Conservation (phyloP, 2,888 invertebrate species). For the Polyommatus iphigenia region DNA sequence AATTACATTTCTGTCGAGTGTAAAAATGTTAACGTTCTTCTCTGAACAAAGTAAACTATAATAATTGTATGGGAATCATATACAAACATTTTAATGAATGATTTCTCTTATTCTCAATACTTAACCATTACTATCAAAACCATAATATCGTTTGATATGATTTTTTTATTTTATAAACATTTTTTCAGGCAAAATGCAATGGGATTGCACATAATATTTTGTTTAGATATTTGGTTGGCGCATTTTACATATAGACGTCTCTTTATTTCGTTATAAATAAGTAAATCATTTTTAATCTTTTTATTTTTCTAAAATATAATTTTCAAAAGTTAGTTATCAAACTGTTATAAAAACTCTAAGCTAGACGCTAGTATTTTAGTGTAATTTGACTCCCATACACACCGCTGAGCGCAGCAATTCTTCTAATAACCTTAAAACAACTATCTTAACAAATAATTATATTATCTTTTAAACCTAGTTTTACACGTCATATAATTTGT, state of each 20-base stretch:
- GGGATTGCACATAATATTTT: conserved; percentile 16
- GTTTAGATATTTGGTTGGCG: neutral
- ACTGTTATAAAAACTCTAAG: conserved; percentile 31
- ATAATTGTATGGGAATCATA: conserved; percentile 43
- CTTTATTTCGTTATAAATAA: conserved; percentile 3
- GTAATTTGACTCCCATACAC: conserved; percentile 39
- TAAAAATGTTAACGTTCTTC: conserved; percentile 36
- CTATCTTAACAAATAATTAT: conserved; percentile 72
- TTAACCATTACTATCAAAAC: neutral
- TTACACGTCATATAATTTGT: conserved; percentile 74
- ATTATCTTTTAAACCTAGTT: conserved; percentile 76
- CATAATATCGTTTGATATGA: neutral
- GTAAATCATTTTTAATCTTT: conserved; percentile 22
- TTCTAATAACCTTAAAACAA: conserved; percentile 62
- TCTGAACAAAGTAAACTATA: conserved; percentile 43
- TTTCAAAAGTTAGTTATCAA: conserved; percentile 4
- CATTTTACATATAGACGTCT: neutral
- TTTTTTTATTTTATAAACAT: neutral
- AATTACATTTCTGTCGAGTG: conserved; percentile 38
- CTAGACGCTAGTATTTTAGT: conserved; percentile 21
- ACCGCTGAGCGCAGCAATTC: conserved; percentile 47
- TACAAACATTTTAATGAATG: conserved; percentile 20
- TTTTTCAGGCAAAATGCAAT: neutral
- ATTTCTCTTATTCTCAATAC: conserved; percentile 15
- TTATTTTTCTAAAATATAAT: neutral